phyloP scores from a whole-genome alignment of 2,113 vertebrate genomes.

The Podarcis muralis region DNA sequence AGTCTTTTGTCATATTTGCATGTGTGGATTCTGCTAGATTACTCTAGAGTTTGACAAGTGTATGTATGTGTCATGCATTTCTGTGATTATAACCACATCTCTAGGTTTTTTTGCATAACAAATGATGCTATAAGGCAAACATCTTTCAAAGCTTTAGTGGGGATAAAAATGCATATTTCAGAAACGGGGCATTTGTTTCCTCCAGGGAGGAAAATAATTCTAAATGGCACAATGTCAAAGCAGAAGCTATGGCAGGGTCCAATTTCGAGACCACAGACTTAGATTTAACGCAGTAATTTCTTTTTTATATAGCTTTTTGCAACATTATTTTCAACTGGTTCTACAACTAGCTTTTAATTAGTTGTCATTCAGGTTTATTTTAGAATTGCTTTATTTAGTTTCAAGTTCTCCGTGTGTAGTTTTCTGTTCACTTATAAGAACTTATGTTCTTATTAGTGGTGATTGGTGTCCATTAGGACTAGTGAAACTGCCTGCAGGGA shows the following conservation, averaged over 20 bases:
- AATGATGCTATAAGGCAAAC: neutral
- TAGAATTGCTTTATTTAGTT: neutral
- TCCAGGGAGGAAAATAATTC: neutral
- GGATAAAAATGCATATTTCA: constrained; percentile 5
- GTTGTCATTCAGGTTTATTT: neutral
- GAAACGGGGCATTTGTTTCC: neutral
- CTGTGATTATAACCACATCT: neutral
- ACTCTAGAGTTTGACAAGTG: constrained; percentile 14
- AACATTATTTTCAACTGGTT: neutral
- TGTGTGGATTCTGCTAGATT: neutral
- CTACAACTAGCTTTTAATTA: neutral
- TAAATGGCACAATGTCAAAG: neutral
- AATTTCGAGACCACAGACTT: neutral
- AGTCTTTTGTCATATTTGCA: neutral
- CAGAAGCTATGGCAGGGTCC: neutral
- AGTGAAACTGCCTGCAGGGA: too few species aligned
- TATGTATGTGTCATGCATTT: neutral
- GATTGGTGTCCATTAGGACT: too few species aligned
- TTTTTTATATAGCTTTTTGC: neutral
- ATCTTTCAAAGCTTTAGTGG: neutral
- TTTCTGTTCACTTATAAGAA: neutral
- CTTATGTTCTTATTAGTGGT: too few species aligned
- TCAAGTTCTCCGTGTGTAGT: neutral
- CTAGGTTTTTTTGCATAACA: neutral
- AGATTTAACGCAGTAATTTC: neutral